These are phyloP conservation scores for Abrostola triplasia DNA, from an alignment of 2,888 invertebrate genomes.

Conservation along the genomic window DNA sequence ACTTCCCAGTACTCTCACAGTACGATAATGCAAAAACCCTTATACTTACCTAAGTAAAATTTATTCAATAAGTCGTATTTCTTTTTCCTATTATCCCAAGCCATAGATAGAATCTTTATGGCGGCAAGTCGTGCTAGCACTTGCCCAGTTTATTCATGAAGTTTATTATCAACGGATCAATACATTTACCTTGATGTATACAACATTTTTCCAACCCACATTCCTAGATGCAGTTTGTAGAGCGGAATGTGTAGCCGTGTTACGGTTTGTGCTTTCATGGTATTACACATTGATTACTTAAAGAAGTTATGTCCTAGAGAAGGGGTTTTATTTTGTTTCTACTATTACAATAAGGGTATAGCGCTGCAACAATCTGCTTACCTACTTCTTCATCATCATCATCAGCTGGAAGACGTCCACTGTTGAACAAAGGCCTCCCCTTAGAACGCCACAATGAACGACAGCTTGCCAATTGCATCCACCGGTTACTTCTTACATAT, in stretches of 20 bases:
- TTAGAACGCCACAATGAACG: too few relatives aligned
- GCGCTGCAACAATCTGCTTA: too few relatives aligned
- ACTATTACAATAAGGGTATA: too few relatives aligned
- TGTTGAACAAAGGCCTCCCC: too few relatives aligned
- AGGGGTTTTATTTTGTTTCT: not conserved
- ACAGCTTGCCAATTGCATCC: too few relatives aligned
- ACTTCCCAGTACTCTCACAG: constrained; percentile 6
- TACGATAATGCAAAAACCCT: not conserved
- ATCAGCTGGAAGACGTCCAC: too few relatives aligned
- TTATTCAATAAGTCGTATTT: constrained; percentile 11
- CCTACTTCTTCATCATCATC: too few relatives aligned
- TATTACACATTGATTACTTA: constrained; percentile 18
- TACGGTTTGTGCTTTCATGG: constrained; percentile 53
- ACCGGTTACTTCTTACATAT: too few relatives aligned
- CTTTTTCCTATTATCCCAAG: constrained; percentile 30
- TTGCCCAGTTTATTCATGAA: constrained; percentile 40
- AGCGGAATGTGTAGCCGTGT: constrained; percentile 50
- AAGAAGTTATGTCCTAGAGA: not conserved
- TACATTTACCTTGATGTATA: constrained; percentile 54
- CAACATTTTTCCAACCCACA: constrained; percentile 53
- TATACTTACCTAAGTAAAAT: constrained; percentile 12
- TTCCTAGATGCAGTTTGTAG: constrained; percentile 48
- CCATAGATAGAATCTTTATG: constrained; percentile 33
- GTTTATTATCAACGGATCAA: constrained; percentile 44
- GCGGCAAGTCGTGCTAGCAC: constrained; percentile 29